phyloP scores from a whole-genome alignment of 2,797 vertebrate genomes.

The Aselliscus stoliczkanus region DNA sequence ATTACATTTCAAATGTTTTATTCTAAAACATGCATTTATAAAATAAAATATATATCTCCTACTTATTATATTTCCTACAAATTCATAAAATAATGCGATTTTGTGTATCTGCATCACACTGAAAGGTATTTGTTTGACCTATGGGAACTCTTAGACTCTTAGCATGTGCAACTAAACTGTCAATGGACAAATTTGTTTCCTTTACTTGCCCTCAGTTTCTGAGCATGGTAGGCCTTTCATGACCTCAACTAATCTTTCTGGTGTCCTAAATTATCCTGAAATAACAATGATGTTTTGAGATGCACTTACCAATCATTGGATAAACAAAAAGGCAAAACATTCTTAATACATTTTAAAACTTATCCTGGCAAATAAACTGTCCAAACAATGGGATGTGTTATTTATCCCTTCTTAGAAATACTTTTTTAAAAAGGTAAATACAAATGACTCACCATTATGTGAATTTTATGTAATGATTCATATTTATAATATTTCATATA shows the following conservation, averaged over 20 bases:
- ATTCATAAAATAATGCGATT: conserved; percentile 9
- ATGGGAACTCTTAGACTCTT: conserved; percentile 50
- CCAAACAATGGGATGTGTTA: neutral
- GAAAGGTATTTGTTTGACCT: neutral
- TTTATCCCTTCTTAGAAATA: neutral
- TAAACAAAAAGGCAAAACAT: neutral
- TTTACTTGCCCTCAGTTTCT: conserved; percentile 59
- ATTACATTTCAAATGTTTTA: neutral
- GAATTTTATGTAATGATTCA: neutral
- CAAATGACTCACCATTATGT: neutral
- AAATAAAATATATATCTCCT: conserved; percentile 29
- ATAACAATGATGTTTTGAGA: conserved; percentile 50
- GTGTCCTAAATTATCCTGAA: conserved; percentile 60
- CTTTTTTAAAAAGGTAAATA: neutral
- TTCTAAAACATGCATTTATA: neutral
- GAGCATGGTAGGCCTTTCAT: conserved; percentile 54
- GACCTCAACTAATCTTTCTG: conserved; percentile 68
- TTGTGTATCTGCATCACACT: neutral
- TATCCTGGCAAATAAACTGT: conserved; percentile 50
- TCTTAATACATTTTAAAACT: conserved; percentile 31
- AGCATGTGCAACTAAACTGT: conserved; percentile 56
- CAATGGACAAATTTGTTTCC: conserved; percentile 63
- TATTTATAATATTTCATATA: neutral
- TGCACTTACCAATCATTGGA: neutral
- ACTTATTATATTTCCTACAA: neutral